Conservation (phyloP, 2,888 invertebrate species). For the Rhagium mordax region DNA sequence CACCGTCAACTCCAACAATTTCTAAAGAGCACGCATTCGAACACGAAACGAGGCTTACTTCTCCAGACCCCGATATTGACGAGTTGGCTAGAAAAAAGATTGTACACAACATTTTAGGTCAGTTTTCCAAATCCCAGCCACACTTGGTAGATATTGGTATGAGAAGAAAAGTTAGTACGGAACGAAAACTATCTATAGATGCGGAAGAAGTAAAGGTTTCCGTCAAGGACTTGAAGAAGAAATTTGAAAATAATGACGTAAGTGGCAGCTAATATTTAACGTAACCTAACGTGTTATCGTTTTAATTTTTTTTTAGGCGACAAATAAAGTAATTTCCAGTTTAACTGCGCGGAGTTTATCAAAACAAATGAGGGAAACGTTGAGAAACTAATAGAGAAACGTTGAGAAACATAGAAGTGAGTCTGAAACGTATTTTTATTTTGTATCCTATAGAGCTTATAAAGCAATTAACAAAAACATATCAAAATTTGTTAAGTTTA, state of each 20-base stretch:
- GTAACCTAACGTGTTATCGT: neutral
- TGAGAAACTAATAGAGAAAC: no score
- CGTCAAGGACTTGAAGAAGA: slow-evolving; percentile 61
- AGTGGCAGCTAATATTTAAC: slow-evolving; percentile 42
- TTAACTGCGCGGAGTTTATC: slow-evolving; percentile 86
- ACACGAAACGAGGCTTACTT: slow-evolving; percentile 2
- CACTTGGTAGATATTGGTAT: neutral
- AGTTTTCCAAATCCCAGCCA: slow-evolving; percentile 59
- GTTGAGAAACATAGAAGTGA: no score
- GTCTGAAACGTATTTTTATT: no score
- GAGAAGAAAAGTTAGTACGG: slow-evolving; percentile 17
- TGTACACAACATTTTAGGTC: slow-evolving; percentile 55
- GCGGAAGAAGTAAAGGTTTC: slow-evolving; percentile 52
- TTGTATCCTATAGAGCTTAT: no score
- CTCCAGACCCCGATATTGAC: slow-evolving; percentile 46
- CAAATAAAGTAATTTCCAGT: slow-evolving; percentile 75
- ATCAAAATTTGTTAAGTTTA: no score
- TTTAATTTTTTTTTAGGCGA: slow-evolving; percentile 46
- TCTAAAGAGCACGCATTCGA: neutral
- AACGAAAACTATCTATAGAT: slow-evolving; percentile 18
- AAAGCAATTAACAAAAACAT: no score
- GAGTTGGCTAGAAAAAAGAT: slow-evolving; percentile 53
- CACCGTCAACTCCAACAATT: neutral
- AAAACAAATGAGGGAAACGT: slow-evolving; percentile 81
- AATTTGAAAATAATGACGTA: slow-evolving; percentile 61